Conservation (phyloP, 2,888 invertebrate species). For the Alcis repandata region DNA sequence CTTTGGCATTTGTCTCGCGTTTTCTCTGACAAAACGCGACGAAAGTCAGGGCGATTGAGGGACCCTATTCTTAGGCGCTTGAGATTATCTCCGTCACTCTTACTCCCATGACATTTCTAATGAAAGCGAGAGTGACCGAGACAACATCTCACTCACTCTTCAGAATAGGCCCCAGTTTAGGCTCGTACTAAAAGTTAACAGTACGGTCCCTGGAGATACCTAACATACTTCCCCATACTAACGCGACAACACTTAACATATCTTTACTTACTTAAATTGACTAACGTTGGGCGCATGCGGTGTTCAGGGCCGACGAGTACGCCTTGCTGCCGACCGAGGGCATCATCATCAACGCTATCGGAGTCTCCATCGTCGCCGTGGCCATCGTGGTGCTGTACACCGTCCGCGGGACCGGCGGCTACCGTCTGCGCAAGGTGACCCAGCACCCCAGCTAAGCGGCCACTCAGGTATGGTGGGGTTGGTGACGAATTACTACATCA, state of each 20-base stretch:
- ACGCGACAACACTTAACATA: neutral
- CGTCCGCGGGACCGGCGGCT: constrained; percentile 87
- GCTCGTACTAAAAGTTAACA: too few relatives aligned
- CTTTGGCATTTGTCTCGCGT: too few relatives aligned
- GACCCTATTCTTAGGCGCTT: too few relatives aligned
- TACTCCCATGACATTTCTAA: too few relatives aligned
- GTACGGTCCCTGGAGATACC: too few relatives aligned
- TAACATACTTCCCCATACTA: too few relatives aligned
- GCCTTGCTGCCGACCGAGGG: constrained; percentile 89
- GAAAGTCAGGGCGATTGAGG: too few relatives aligned
- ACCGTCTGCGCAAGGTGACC: constrained; percentile 87
- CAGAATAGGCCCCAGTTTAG: too few relatives aligned
- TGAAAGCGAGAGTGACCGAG: too few relatives aligned
- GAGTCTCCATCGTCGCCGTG: constrained; percentile 88
- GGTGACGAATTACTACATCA: constrained; percentile 56
- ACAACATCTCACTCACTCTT: too few relatives aligned
- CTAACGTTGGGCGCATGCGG: constrained; percentile 82
- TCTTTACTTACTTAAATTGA: constrained; percentile 38
- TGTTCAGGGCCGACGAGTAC: constrained; percentile 84
- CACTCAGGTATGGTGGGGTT: constrained; percentile 48
- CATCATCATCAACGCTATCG: constrained; percentile 90
- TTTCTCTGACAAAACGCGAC: too few relatives aligned
- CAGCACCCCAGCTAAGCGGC: constrained; percentile 84
- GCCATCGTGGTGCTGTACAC: constrained; percentile 89
- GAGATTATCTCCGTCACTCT: too few relatives aligned